Percentiles rank a stretch among this genome's conserved stretches.
phyloP scores from a whole-genome alignment of 2,888 invertebrate species.

The Parnassius orleans region DNA sequence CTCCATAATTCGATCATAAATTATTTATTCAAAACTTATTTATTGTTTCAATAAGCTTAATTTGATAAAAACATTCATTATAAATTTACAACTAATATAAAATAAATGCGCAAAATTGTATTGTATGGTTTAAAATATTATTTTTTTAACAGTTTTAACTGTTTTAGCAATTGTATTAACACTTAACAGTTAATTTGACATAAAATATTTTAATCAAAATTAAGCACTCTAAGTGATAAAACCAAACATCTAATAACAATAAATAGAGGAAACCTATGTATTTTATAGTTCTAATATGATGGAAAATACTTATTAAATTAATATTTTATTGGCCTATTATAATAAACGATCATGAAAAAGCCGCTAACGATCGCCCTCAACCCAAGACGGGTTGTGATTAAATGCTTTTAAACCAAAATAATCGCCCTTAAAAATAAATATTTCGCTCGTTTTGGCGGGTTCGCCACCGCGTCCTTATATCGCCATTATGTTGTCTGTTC shows the following conservation, averaged over 20 bases:
- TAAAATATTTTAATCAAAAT: conserved; percentile 7
- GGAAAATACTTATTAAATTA: conserved; percentile 56
- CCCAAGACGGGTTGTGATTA: conserved; percentile 55
- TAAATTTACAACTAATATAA: too few relatives aligned
- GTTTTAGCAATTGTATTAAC: background rate
- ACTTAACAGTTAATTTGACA: conserved; percentile 1
- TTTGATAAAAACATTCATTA: background rate
- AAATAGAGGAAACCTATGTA: conserved; percentile 11
- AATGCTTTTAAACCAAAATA: conserved; percentile 69
- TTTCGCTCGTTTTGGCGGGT: conserved; percentile 45
- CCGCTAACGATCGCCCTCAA: conserved; percentile 49
- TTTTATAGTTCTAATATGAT: conserved; percentile 26
- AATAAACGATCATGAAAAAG: conserved; percentile 61
- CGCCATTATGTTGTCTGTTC: conserved; percentile 54
- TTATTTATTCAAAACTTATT: too few relatives aligned
- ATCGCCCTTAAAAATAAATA: conserved; percentile 67
- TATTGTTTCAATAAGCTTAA: background rate
- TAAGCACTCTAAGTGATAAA: conserved; percentile 12
- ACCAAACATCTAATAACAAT: conserved; percentile 14
- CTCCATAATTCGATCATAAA: too few relatives aligned
- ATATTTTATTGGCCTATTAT: conserved; percentile 71
- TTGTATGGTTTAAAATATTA: background rate
- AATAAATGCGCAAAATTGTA: background rate
- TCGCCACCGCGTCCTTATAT: conserved; percentile 52
- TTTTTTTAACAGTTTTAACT: background rate